Base-by-base conservation (phyloP, 2,113 vertebrate species). In the Onychorhynchus coronatus region DNA sequence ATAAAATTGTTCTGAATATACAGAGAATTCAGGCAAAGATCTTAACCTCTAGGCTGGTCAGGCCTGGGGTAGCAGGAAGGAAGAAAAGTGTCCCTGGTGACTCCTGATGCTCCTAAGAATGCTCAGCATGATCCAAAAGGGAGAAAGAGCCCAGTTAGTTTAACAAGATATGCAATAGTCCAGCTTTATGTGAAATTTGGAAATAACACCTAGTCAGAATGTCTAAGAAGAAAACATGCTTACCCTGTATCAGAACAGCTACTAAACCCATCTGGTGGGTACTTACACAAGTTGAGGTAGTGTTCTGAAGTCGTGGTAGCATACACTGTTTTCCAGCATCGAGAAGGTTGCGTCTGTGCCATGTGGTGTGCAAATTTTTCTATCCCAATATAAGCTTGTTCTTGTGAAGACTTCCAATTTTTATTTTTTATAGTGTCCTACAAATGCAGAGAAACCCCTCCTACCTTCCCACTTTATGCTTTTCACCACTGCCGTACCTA, bases 121-220 rank as follows among this genome's bases (percentile, higher is more conserved):
- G 12, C 20, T 39, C 5, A 24, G 68, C 22, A 21, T 28, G 31
- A 37, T 8, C n/a, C 24, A 18, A n/a, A 52, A n/a, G 14, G 19
- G 25, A 72, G 31, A 28, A 65, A 33, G 73, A 73, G 25, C 27
- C 12, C 7, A 6, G 10, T 1, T 0, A 25, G 8, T 66, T 78
- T 17, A 56, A 44, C 4, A 12, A 66, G 37, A 33, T 0, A 3
- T 6, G 5, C 20, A 37, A 3, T 1, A 62, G 6, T 19, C 39
- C 28, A 46, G 11, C 10, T 56, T 53, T 39, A 11, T 5, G 7
- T 33, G 41, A 37, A 35, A n/a, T 53, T 56, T n/a, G 8, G 50
- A 79, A 78, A 31, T 18, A 18, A 17, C 20, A 30, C 18, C 31
- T 49, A 49, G 47, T 49, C 12, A 7, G 47, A 49, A 23, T 49